Base-by-base conservation (phyloP, 1,140 invertebrate species). In the Globodera ellingtonae region DNA sequence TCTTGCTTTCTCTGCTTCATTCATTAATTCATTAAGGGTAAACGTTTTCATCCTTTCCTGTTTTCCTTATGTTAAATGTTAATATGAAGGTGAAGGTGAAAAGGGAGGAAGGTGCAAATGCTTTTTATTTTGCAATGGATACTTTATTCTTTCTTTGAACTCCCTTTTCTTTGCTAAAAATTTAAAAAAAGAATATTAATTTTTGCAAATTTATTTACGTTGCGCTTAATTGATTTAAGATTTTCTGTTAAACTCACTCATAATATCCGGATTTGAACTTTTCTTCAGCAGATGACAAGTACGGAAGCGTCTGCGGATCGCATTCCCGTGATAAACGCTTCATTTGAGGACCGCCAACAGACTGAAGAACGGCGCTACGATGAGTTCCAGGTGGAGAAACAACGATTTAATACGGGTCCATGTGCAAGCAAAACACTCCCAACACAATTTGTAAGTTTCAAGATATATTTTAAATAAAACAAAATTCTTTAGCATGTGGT, bases 381-480 rank as follows among this genome's bases (percentile, higher is more conserved):
- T 50, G 47, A 67, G 24, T 81, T 82, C 35, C 46, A 81, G 78
- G 72, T 83, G 24, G 80, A 81, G 56, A 81, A 81, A 65, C 75
- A 81, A 35, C 50, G 75, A 21, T 81, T 81, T 48, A 81, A 81
- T 67, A 84, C 80, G 66, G 80, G 80, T 82, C 80, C 80, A 24
- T 81, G 81, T 83, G 80, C 81, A 15, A 81, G 79, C 59, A 81
- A 81, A 70, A 81, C 80, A 52, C 81, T 81, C 10, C 80, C 80
- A 6, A 73, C 80, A 44, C 80, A 82, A 77, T 83, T 82, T 66
- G 80, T 81, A 56, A 80, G 82, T 47, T 83, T 80, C 81, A 9
- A 56, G 15, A 4, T n/a, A 81, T 79, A 77, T 6, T 48, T 77
- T 77, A 21, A 48, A 18, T 77, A 72, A 76, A 13, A 35, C 21